Base-by-base conservation (phyloP, 2,113 vertebrate species). In the Sardina pilchardus region DNA sequence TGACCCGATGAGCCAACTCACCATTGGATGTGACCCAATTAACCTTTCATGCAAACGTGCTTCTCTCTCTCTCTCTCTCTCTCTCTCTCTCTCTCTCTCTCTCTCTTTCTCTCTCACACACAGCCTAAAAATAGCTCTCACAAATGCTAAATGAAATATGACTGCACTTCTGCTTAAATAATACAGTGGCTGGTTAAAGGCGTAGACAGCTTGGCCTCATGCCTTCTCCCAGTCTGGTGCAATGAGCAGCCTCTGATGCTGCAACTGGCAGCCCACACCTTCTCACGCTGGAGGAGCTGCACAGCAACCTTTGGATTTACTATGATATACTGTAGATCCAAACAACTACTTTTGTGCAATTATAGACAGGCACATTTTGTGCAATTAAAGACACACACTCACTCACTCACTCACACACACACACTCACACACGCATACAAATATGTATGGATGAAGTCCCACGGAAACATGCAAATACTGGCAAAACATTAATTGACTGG, bases 161-260 rank as follows among this genome's bases (percentile, higher is more conserved):
- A 93, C 90, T 90, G 71, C 83, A 84, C 85, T 88, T 91, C 63
- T 84, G 81, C 88, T 83, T 93, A 90, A 93, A 91, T 92, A 92
- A 92, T 93, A 87, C 86, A 93, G 84, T 44, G 80, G 85, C 85
- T 39, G 63, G 84, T 88, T 88, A 89, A 91, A 90, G 82, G 84
- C 59, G 88, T 3, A 48, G 82, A 88, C 82, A 85, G 86, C 39
- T 53, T 88, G 67, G 85, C 82, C 45, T 5, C 4, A n/a, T 34
- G 47, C 24, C 43, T 83, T 16, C 7, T 39, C 59, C 26, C 59
- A 67, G 59, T 26, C 26, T 67, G 59, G n/a, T 14, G 50, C 16
- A 4, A 17, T 17, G 50, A 4, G 16, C 6, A 48, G 67, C 53
- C 34, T 84, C 86, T 9, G 59, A 67, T 26, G 59, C 59, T 67